phyloP scores from a whole-genome alignment of 2,797 vertebrate species.

The Myotis daubentonii region DNA sequence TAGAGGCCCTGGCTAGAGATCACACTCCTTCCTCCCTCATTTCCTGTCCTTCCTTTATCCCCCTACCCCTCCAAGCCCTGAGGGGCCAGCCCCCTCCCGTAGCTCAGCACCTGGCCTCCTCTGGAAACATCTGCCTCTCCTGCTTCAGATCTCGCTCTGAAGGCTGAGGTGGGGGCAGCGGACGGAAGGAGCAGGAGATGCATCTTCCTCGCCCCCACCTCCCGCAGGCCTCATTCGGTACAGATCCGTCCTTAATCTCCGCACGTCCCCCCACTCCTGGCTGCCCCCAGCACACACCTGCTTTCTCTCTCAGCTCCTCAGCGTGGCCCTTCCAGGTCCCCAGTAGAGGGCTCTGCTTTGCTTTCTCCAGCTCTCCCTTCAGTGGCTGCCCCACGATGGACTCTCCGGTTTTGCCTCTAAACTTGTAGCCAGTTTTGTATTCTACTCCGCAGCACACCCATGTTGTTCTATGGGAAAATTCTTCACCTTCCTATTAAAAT shows the following conservation, averaged over 20 bases:
- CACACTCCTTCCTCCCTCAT: not conserved
- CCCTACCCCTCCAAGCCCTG: not conserved
- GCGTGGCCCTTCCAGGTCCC: not conserved
- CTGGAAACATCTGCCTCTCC: constrained; percentile 72
- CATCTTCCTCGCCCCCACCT: not conserved
- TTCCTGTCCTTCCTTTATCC: constrained; percentile 62
- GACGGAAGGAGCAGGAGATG: not conserved
- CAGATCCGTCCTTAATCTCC: constrained; percentile 7
- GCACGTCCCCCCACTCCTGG: not conserved
- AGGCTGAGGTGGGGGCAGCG: not conserved
- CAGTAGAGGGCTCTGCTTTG: not conserved
- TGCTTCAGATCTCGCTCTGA: not conserved
- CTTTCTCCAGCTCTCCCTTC: constrained; percentile 33
- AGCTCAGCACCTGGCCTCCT: constrained; percentile 62
- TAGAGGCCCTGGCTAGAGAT: constrained; percentile 30
- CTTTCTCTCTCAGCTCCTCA: constrained; percentile 60
- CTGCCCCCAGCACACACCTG: constrained; percentile 62
- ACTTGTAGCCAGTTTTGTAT: constrained; percentile 35
- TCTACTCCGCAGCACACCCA: not conserved
- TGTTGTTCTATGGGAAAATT: not conserved
- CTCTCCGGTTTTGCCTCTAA: constrained; percentile 62
- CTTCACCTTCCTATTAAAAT: not conserved
- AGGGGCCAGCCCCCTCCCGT: not conserved
- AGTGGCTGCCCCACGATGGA: not conserved
- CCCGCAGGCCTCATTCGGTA: constrained; percentile 9